Conservation (phyloP, 2,113 vertebrate genomes). For the Pygoscelis adeliae region DNA sequence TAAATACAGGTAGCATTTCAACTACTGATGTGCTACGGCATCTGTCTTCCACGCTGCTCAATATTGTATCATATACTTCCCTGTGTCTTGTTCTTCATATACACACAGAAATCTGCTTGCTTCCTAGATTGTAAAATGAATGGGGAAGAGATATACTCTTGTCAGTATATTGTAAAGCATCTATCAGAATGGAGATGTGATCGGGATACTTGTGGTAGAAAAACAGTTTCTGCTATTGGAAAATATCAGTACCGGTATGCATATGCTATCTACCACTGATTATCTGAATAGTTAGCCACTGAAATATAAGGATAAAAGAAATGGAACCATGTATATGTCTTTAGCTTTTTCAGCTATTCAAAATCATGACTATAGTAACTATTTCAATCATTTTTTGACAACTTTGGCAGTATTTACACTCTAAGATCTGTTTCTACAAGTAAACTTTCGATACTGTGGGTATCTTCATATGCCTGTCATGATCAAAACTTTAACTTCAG, state of each 20-base stretch:
- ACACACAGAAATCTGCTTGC: background rate
- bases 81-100: background rate
- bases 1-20: background rate
- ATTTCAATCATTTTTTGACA: background rate
- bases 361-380: background rate
- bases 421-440: background rate
- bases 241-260: background rate
- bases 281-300: background rate
- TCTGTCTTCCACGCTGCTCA: background rate
- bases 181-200: background rate
- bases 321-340: background rate
- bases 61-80: background rate
- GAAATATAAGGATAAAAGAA: background rate
- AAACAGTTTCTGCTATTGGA: background rate
- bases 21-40: background rate
- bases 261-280: background rate
- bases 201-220: background rate
- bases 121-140: background rate
- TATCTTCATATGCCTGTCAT: background rate
- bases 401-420: background rate
- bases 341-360: background rate
- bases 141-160: background rate
- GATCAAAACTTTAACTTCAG: background rate
- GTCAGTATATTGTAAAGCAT: background rate
- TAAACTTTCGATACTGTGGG: background rate